Conservation (phyloP, 2,888 invertebrate species). For the Thelaira solivaga region DNA sequence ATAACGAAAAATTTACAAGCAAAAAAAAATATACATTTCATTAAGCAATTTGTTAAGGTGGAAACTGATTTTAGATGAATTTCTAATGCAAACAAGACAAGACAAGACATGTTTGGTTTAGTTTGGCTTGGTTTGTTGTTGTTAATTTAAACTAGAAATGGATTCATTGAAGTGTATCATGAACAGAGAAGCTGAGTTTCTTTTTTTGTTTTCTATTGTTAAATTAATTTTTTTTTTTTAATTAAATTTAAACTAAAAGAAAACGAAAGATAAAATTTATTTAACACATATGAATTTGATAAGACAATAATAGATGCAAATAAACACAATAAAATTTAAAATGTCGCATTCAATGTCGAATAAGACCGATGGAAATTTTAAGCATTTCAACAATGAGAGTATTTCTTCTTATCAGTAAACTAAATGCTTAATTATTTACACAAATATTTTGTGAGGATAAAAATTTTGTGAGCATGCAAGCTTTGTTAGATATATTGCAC, state of each 20-base stretch:
- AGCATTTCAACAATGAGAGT: too few species aligned
- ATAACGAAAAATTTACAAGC: neutral
- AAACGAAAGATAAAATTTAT: neutral
- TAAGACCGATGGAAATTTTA: too few species aligned
- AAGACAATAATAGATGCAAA: neutral
- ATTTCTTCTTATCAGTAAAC: too few species aligned
- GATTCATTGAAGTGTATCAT: slow-evolving; percentile 41
- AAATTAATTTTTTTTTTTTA: neutral
- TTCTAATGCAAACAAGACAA: slow-evolving; percentile 30
- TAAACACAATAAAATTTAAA: neutral
- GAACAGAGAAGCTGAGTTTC: neutral
- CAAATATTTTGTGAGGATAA: too few species aligned
- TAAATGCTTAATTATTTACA: too few species aligned
- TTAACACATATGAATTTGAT: neutral
- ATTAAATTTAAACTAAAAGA: too few species aligned
- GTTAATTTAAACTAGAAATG: neutral
- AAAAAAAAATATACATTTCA: slow-evolving; percentile 35
- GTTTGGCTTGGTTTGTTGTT: neutral
- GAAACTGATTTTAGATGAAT: slow-evolving; percentile 26
- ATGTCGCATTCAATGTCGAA: too few species aligned
- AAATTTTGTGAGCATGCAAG: too few species aligned
- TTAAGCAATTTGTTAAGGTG: slow-evolving; percentile 43
- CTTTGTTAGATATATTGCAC: too few species aligned
- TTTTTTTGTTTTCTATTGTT: neutral
- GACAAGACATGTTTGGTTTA: slow-evolving; percentile 17